phyloP scores from a whole-genome alignment of 2,113 vertebrate genomes.

The Passer domesticus region DNA sequence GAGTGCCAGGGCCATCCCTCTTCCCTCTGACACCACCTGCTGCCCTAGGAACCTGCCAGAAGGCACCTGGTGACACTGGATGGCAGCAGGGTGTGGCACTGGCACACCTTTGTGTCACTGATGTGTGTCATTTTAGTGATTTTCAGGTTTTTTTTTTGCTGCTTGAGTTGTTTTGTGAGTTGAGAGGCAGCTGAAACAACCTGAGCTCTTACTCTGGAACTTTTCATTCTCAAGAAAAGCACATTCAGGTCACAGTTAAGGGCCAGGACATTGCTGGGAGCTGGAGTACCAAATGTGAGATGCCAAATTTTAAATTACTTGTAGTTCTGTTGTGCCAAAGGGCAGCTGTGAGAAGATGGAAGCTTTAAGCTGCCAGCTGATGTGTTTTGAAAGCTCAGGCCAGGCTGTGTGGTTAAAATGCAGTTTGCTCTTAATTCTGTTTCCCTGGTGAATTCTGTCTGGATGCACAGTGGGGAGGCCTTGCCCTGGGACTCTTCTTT shows the following conservation, averaged over 20 bases:
- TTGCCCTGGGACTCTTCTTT: background rate
- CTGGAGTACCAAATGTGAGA: background rate
- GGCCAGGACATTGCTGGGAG: background rate
- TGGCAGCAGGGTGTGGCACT: background rate
- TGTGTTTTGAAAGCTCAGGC: background rate
- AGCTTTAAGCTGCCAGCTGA: background rate
- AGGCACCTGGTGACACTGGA: background rate
- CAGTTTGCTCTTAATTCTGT: background rate
- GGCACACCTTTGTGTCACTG: background rate
- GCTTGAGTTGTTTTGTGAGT: background rate
- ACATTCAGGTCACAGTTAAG: too few species aligned
- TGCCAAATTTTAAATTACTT: background rate
- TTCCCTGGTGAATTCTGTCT: background rate
- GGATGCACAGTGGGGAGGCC: background rate
- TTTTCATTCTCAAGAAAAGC: background rate
- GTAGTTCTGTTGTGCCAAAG: background rate
- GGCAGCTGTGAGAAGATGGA: background rate
- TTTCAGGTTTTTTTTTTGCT: background rate
- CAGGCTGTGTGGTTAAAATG: background rate
- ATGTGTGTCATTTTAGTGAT: fast-evolving
- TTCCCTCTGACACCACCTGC: background rate
- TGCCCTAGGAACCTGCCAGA: background rate
- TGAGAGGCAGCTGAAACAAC: background rate
- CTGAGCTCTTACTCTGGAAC: background rate
- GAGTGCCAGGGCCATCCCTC: background rate